These are phyloP conservation scores for Pherbina coryleti DNA, from an alignment of 2,888 invertebrate species.

Conservation along the genomic window DNA sequence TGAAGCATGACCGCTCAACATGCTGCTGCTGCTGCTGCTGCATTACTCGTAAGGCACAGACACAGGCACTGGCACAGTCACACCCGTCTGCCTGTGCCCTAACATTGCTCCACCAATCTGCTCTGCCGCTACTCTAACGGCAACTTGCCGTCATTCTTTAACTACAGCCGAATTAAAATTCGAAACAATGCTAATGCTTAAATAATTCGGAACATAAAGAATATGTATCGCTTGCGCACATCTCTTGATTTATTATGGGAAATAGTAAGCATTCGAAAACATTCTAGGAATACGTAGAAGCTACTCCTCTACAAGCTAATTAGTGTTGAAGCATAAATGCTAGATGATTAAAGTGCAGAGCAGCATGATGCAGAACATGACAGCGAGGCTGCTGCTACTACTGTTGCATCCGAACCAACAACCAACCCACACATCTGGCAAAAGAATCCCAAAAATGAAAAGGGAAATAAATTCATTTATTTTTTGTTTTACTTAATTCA, in stretches of 20 bases:
- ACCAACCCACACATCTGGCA: no score
- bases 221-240: background rate
- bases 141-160: background rate
- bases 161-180: background rate
- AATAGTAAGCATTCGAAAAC: background rate
- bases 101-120: background rate
- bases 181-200: background rate
- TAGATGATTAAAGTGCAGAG: no score
- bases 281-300: no score
- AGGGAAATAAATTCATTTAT: no score
- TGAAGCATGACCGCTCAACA: background rate
- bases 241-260: conserved; percentile 4
- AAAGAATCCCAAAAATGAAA: no score
- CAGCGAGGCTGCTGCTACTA: no score
- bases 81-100: background rate
- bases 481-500: no score
- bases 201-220: background rate
- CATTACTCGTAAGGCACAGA: no score
- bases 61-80: background rate
- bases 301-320: no score
- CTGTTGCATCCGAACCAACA: no score
- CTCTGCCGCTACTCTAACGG: background rate
- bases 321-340: no score
- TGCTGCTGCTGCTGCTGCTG: background rate
- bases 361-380: no score